A percentile compares a stretch with the other conserved stretches of the same genome.
Conservation (phyloP, 2,888 invertebrate genomes). For the Dynastes hyllus region DNA sequence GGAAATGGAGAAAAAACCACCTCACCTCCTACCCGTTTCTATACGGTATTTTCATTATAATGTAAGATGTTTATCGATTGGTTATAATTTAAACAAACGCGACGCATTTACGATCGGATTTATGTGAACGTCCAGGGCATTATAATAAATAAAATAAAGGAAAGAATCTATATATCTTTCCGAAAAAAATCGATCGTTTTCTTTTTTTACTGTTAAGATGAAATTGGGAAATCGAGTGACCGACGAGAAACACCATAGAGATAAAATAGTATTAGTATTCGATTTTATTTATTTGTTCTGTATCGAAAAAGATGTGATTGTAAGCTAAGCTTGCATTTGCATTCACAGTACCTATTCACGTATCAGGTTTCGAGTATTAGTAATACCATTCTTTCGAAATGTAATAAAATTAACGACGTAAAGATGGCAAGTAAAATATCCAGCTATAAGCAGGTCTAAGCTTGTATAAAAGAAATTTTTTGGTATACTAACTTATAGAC, state of each 20-base stretch:
- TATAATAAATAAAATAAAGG: conserved; percentile 43
- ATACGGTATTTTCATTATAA: conserved; percentile 42
- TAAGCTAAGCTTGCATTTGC: conserved; percentile 29
- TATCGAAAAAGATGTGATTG: conserved; percentile 34
- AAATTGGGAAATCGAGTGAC: conserved; percentile 13
- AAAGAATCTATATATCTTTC: conserved; percentile 14
- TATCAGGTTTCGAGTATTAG: conserved; percentile 39
- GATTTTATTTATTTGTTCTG: conserved; percentile 43
- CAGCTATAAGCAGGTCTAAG: too few species aligned
- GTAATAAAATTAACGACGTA: conserved; percentile 23
- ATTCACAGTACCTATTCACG: conserved; percentile 31
- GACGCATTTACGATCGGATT: conserved; percentile 45
- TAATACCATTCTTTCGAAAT: conserved; percentile 25
- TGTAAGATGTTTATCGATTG: conserved; percentile 47
- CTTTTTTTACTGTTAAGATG: conserved; percentile 24
- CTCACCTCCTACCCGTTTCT: conserved; percentile 35
- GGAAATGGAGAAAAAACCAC: conserved; percentile 33
- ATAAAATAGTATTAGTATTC: conserved; percentile 38
- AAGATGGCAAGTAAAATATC: too few species aligned
- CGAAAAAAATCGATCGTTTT: conserved; percentile 11
- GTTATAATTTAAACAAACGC: conserved; percentile 47
- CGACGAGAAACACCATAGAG: conserved; percentile 17
- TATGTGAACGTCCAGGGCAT: conserved; percentile 35
- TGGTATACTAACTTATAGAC: too few species aligned
- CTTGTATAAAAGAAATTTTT: too few species aligned